These are phyloP conservation scores for Melanotaenia boesemani DNA, from an alignment of 2,797 vertebrate genomes.

Conservation along the genomic window DNA sequence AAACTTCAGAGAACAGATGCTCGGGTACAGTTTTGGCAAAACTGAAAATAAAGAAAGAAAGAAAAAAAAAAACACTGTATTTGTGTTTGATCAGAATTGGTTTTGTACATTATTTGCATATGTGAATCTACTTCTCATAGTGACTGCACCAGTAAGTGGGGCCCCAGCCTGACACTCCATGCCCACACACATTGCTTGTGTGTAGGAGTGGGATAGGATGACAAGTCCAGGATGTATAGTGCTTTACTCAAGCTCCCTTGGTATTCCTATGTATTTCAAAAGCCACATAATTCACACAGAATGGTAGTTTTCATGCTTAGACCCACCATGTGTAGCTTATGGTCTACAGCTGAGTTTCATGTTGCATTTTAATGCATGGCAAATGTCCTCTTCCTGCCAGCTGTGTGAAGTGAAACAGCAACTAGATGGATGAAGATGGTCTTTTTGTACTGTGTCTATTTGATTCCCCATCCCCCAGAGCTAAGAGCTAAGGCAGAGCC, in stretches of 20 bases:
- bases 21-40: conserved; percentile 19
- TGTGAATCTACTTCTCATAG: conserved; percentile 68
- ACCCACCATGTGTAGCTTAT: conserved; percentile 16
- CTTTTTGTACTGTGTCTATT: conserved; percentile 53
- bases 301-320: conserved; percentile 34
- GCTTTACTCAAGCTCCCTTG: conserved; percentile 57
- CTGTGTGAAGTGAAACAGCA: conserved; percentile 46
- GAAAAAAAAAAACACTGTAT: neutral
- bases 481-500: conserved; percentile 61
- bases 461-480: conserved; percentile 50
- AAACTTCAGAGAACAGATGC: neutral
- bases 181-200: conserved; percentile 69
- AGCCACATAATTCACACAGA: conserved; percentile 50
- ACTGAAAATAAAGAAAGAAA: conserved; percentile 16
- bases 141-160: conserved; percentile 67
- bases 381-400: conserved; percentile 38
- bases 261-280: conserved; percentile 61
- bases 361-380: conserved; percentile 43
- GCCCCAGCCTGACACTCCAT: conserved; percentile 65
- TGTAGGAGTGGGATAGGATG: conserved; percentile 72
- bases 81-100: conserved; percentile 43
- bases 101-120: conserved; percentile 60
- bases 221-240: conserved; percentile 64
- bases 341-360: conserved; percentile 24
- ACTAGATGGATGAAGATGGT: conserved; percentile 62